Conservation (phyloP, 1,140 invertebrate species). For the Oryctes rhinoceros region DNA sequence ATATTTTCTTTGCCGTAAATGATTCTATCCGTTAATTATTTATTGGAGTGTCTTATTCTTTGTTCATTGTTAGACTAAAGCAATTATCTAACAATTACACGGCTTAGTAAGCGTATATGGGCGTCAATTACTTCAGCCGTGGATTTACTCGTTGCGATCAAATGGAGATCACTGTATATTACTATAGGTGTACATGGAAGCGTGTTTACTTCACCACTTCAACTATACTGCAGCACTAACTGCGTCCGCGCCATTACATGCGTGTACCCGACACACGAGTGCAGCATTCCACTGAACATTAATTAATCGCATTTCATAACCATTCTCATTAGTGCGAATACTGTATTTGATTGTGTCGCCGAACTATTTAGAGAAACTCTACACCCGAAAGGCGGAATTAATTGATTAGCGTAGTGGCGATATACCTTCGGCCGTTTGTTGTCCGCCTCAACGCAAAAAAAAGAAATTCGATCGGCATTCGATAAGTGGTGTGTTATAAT, state of each 20-base stretch:
- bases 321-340: conserved; percentile 7
- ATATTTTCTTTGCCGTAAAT: no score
- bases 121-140: no score
- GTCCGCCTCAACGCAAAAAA: conserved; percentile 7
- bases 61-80: no score
- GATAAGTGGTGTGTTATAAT: conserved; percentile 26
- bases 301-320: conserved; percentile 28
- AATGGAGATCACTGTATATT: no score
- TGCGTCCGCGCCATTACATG: background rate
- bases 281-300: conserved; percentile 3
- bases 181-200: no score
- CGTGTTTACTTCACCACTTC: no score
- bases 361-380: conserved; percentile 32
- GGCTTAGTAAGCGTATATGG: no score
- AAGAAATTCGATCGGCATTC: conserved; percentile 30
- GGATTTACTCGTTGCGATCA: no score
- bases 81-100: no score
- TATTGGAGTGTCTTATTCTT: no score
- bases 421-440: background rate
- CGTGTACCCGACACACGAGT: background rate
- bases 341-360: conserved; percentile 17
- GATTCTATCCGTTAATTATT: no score
- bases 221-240: no score
- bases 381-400: conserved; percentile 17
- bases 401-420: background rate